phyloP scores from a whole-genome alignment of 1,140 invertebrate species.

The Chrysoperla carnea region DNA sequence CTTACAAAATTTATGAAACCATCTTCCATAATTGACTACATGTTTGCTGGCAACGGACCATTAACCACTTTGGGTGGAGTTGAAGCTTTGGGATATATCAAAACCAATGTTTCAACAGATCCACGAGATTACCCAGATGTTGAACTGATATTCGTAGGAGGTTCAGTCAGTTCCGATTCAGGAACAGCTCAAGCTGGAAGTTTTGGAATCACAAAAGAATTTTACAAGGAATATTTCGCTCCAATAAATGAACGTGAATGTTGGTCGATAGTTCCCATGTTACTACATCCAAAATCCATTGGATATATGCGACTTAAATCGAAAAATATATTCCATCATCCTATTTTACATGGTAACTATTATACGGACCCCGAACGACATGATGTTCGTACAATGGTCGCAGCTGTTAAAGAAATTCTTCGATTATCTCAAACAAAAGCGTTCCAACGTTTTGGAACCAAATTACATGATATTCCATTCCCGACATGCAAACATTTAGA shows the following conservation, averaged over 20 bases:
- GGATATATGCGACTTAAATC: constrained; percentile 46
- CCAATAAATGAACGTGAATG: constrained; percentile 31
- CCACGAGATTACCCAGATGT: constrained; percentile 34
- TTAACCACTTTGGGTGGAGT: constrained; percentile 28
- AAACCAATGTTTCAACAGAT: constrained; percentile 21
- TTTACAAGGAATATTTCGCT: constrained; percentile 12
- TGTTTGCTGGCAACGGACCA: constrained; percentile 24
- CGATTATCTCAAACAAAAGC: constrained; percentile 36
- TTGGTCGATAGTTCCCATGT: constrained; percentile 48
- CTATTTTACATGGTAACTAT: constrained; percentile 58
- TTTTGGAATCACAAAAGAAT: neutral
- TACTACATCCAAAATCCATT: constrained; percentile 53
- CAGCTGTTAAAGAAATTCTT: constrained; percentile 43
- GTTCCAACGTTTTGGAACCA: constrained; percentile 36
- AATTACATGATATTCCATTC: constrained; percentile 31
- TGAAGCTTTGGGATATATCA: constrained; percentile 30
- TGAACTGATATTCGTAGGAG: constrained; percentile 28
- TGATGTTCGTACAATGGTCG: constrained; percentile 46
- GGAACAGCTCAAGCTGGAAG: neutral
- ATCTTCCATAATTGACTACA: constrained; percentile 19
- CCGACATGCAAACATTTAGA: constrained; percentile 32
- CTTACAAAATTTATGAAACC: constrained; percentile 24
- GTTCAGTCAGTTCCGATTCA: neutral
- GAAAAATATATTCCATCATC: constrained; percentile 53
- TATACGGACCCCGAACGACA: constrained; percentile 32